A percentile compares a stretch with the other conserved stretches of the same genome.
phyloP scores from a whole-genome alignment of 2,113 vertebrate species.

The Myocastor coypus region DNA sequence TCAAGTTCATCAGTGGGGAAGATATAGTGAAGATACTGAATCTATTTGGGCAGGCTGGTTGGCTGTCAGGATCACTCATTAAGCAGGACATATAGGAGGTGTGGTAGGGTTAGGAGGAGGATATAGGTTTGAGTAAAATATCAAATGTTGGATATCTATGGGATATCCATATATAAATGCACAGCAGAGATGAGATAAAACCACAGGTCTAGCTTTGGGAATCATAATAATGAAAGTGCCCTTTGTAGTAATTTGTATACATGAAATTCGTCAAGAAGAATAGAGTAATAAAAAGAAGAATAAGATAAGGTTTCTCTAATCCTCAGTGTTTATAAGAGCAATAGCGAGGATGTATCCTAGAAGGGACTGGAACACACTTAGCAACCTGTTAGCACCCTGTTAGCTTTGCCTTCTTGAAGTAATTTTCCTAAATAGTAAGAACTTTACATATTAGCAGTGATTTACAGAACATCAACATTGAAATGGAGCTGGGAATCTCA shows the following conservation, averaged over 20 bases:
- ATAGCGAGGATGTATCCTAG: neutral
- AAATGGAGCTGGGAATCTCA: neutral
- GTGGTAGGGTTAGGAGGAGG: neutral
- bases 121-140: neutral
- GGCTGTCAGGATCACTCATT: neutral
- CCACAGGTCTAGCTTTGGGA: neutral
- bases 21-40: neutral
- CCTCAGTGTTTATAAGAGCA: neutral
- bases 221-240: neutral
- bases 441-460: neutral
- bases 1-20: neutral
- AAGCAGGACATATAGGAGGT: neutral
- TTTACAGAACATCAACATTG: neutral
- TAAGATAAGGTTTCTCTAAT: neutral
- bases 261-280: neutral
- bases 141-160: neutral
- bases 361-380: neutral
- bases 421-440: neutral
- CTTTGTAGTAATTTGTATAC: neutral
- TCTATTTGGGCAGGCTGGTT: neutral
- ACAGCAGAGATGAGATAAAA: neutral
- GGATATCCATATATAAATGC: neutral
- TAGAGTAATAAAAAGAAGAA: neutral
- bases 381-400: neutral
- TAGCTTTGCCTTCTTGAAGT: neutral